Base-by-base conservation (phyloP, 2,797 vertebrate species). In the Rhinatrema bivittatum region DNA sequence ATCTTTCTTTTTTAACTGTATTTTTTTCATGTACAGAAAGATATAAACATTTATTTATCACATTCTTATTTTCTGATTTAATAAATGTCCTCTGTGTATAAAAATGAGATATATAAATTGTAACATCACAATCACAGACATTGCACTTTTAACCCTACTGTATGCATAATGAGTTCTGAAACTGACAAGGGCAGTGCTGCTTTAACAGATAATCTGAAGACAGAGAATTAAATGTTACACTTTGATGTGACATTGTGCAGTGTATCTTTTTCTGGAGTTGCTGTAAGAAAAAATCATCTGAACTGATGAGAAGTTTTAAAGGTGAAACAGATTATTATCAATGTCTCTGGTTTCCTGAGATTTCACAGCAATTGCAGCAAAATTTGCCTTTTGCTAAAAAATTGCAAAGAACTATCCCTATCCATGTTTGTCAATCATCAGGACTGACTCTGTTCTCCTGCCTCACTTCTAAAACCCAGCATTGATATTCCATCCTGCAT, bases 1-100 rank as follows among this genome's bases (percentile, higher is more conserved):
- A 46, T 23, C 10, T 36, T 47, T 53, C 9, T 4, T 33, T n/a
- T 50, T 58, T 42, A 49, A 30, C 37, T 58, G 20, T 41, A 38
- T 47, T 56, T n/a, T 59, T 61, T 4, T 4, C 29, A 58, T 35
- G n/a, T 56, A 53, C 60, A 50, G 16, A 13, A 46, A 2, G 1
- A 2, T 1, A 37, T 48, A 51, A 54, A 25, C 16, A 5, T 22
- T n/a, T 32, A 4, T 44, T 50, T 50, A 9, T 33, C 20, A 42
- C n/a, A 54, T 44, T 46, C 3, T 0, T 1, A 16, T 36, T 29
- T 31, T 16, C 2, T 36, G 10, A 36, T 40, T n/a, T 42, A 47
- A n/a, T n/a, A 52, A 10, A 20, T 29, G 32, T 60, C 2, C 34
- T 41, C 1, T 20, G 5, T 42, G 5, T 37, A 25, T 27, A 39